These are phyloP conservation scores for Rhadinocentrus ornatus DNA, from an alignment of 2,797 vertebrate species.

Conservation along the genomic window DNA sequence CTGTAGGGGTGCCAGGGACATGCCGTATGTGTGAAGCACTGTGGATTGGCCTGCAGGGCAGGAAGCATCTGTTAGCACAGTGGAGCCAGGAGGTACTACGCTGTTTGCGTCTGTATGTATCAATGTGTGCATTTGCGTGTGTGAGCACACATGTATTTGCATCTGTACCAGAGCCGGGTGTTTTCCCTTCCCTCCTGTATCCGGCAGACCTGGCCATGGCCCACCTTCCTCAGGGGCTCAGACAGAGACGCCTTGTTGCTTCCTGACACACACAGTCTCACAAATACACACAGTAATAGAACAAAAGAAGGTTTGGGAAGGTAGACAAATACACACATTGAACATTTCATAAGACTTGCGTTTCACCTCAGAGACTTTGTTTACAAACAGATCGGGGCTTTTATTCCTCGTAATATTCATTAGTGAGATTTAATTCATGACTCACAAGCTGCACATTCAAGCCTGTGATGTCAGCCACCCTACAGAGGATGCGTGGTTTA, in stretches of 20 bases:
- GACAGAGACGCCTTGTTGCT: conserved; percentile 60
- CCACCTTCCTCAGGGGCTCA: conserved; percentile 60
- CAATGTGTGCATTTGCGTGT: neutral
- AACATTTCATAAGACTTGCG: neutral
- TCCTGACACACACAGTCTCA: conserved; percentile 41
- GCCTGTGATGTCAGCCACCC: neutral
- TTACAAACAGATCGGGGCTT: conserved; percentile 6
- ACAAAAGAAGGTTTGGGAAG: neutral
- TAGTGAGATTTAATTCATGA: neutral
- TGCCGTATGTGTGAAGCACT: conserved; percentile 21
- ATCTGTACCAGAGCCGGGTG: conserved; percentile 41
- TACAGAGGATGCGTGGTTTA: neutral
- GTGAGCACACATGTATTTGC: conserved; percentile 14
- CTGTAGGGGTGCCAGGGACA: conserved; percentile 45
- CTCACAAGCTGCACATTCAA: neutral
- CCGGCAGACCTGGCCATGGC: conserved; percentile 64
- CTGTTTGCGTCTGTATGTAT: conserved; percentile 31
- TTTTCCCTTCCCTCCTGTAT: conserved; percentile 53
- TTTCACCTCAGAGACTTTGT: conserved; percentile 1
- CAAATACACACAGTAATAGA: neutral
- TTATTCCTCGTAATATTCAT: neutral
- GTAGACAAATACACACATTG: neutral
- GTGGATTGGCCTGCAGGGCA: conserved; percentile 49
- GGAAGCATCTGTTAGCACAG: conserved; percentile 79
- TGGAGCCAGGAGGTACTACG: conserved; percentile 42